Evolutionary conservation across 2,113 vertebrate species (phyloP).

Genomic region (Oncorhynchus mykiss): DNA sequence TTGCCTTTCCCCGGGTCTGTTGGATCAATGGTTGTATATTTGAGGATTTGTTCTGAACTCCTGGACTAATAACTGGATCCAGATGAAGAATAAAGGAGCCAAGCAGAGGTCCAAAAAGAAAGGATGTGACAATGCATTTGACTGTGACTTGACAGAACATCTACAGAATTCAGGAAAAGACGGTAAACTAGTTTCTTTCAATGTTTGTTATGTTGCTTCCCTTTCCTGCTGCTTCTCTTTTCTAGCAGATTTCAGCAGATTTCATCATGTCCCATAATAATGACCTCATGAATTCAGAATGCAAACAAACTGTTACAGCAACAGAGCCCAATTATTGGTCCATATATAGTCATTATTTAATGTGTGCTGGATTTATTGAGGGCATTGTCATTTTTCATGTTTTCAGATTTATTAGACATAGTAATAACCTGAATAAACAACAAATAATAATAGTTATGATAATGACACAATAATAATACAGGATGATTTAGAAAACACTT

Average conservation of each 20-base stretch:
- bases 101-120: slow-evolving; percentile 96
- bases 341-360: not conserved
- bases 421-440: not conserved
- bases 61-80: slow-evolving; percentile 71
- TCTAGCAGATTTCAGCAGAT: not conserved
- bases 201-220: slow-evolving; percentile 4
- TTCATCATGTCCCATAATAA: not conserved
- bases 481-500: too few species aligned
- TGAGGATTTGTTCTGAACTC: slow-evolving; percentile 49
- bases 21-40: slow-evolving; percentile 55
- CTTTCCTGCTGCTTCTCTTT: slow-evolving; percentile 9
- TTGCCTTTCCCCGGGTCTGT: slow-evolving; percentile 42
- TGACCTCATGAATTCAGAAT: not conserved
- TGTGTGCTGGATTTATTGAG: not conserved
- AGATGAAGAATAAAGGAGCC: slow-evolving; percentile 99
- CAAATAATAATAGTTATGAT: too few species aligned
- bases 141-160: slow-evolving; percentile 95
- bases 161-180: slow-evolving; percentile 94
- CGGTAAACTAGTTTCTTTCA: slow-evolving; percentile 75
- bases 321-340: not conserved
- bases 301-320: not conserved
- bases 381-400: not conserved
- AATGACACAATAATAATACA: not conserved
- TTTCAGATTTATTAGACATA: not conserved
- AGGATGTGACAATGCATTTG: slow-evolving; percentile 88